Base-by-base conservation (phyloP, 1,140 invertebrate species). In the Periplaneta americana region DNA sequence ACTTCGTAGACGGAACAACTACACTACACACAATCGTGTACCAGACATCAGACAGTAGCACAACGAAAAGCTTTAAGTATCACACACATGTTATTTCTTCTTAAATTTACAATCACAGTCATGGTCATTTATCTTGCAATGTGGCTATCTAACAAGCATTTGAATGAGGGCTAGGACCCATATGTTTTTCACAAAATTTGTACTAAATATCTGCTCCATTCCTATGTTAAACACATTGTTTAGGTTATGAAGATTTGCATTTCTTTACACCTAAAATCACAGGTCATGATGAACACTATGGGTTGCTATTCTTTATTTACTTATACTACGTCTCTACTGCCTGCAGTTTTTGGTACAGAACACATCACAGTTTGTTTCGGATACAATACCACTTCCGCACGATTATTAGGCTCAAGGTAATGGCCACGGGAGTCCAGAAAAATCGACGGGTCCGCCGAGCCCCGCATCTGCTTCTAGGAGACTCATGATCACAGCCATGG, bases 401-500 rank as follows among this genome's bases (percentile, higher is more conserved):
- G n/a, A n/a, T n/a, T n/a, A n/a, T n/a, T 6, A 76, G 31, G 31
- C 18, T 48, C 76, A 96, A 75, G 94, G 94, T 74, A 97, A 88
- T 0, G 96, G 96, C 96, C 96, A 97, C 0, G 96, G 96, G 31
- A 97, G 88, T 33, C 95, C 95, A 6, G 94, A 95, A 88, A 96
- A 96, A 88, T 97, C 96, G 17, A 97, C 94, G 1, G 95, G 92
- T n/a, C 93, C 93, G 15, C 93, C 93, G 31, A 94, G 88, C 2
- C 93, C 93, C 17, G 93, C 93, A 87, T 95, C 94, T 5, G 94
- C 96, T 88, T 97, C 96, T 37, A 97, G 88, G 22, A 97, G 90
- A 88, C 95, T 96, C 96, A 98, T 97, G 82, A 98, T 96, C 35
- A 97, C 95, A 10, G 96, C 95, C 95, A 97, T 97, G 2, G 95